Evolutionary conservation across 1,140 invertebrate genomes (phyloP), one percentile per base, ranked within the genome.

Genomic region (Drosophila kanapiae): DNA sequence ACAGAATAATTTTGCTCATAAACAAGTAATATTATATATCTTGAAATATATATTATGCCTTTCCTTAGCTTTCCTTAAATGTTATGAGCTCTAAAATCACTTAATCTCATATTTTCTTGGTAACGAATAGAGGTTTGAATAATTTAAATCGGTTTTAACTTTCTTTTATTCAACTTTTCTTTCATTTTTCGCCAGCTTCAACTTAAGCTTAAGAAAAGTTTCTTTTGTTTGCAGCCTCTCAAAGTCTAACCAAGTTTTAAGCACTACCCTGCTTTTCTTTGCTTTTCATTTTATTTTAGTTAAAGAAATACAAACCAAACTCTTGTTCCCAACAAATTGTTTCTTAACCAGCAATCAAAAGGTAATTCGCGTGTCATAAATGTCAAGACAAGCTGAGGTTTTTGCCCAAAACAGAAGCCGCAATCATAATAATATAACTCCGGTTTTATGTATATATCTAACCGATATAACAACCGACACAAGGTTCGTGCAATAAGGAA

Each of bases 401-500:
- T 75, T 75, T 23, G 13, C 31, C 18, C 33, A 3, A 61, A 35
- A 40, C 29, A 49, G 48, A 23, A 64, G 59, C 38, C 45, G 57
- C 42, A 62, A 79, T 49, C 37, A 60, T 45, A 57, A 82, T 65
- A 71, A 74, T 35, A 53, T 53, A 51, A 64, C 58, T 69, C 51
- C 38, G 40, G 59, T 51, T 54, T 64, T 60, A 47, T 51, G 63
- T 58, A 57, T 75, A 68, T 60, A 63, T 70, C 68, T 58, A 58
- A 23, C 23, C 23, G 23, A 23, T 70, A 47, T 56, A 62, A 60
- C 54, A 77, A 64, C n/a, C 62, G 45, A 58, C 42, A 37, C 49
- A 37, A 16, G 8, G 49, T 80, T 70, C 33, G 37, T 58, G 33
- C 51, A 84, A 78, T 81, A 80, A 81, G 71, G 65, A 87, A 88